phyloP scores from a whole-genome alignment of 2,797 vertebrate genomes.

The Rachycentron canadum region DNA sequence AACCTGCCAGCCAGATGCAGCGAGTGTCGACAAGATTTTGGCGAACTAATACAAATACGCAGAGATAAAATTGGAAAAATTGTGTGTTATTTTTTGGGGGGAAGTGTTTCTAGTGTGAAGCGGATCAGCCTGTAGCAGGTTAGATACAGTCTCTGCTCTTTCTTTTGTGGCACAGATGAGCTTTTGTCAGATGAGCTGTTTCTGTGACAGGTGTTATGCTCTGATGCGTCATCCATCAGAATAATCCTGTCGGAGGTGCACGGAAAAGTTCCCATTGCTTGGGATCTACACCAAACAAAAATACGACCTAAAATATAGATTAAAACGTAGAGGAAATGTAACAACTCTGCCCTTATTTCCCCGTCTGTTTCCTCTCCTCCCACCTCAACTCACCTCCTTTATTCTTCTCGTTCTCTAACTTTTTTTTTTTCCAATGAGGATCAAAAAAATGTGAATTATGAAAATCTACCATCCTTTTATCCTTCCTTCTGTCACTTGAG shows the following conservation, averaged over 20 bases:
- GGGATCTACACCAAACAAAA: constrained; percentile 44
- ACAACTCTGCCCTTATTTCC: constrained; percentile 22
- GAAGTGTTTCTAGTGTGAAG: background rate
- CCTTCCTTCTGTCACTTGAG: constrained; percentile 19
- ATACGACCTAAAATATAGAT: constrained; percentile 58
- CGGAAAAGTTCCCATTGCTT: constrained; percentile 24
- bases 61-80: constrained; percentile 17
- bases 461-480: constrained; percentile 42
- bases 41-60: constrained; percentile 26
- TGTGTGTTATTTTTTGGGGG: background rate
- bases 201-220: constrained; percentile 62
- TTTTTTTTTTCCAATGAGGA: constrained; percentile 16
- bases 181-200: constrained; percentile 59
- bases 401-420: background rate
- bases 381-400: constrained; percentile 5
- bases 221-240: constrained; percentile 65
- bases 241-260: constrained; percentile 45
- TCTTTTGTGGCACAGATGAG: constrained; percentile 36
- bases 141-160: constrained; percentile 35
- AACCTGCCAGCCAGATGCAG: constrained; percentile 12
- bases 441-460: constrained; percentile 52
- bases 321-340: constrained; percentile 26
- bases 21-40: constrained; percentile 2
- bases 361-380: background rate
- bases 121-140: constrained; percentile 43